Evolutionary conservation across 2,797 vertebrate genomes (phyloP).

Genomic region (Acanthurus leucopareius): DNA sequence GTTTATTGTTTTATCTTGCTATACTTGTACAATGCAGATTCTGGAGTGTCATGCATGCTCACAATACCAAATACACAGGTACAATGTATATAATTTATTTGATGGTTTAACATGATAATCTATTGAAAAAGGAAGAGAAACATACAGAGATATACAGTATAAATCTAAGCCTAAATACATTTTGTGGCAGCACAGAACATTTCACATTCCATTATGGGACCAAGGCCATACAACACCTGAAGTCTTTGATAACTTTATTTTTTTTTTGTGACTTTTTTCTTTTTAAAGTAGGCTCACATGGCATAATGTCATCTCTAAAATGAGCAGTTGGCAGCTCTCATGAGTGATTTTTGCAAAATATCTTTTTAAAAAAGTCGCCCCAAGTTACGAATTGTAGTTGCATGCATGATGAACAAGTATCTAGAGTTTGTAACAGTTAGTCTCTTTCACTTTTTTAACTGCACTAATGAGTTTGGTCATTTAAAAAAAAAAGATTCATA

Average conservation of each 20-base stretch:
- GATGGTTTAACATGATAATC: conserved; percentile 81
- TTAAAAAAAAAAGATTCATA: conserved; percentile 6
- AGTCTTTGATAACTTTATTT: conserved; percentile 64
- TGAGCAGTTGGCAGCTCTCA: conserved; percentile 68
- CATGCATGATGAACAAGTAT: conserved; percentile 77
- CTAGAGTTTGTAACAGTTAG: conserved; percentile 53
- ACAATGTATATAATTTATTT: conserved; percentile 83
- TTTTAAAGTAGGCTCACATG: conserved; percentile 72
- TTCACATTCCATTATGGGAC: conserved; percentile 85
- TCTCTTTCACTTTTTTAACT: conserved; percentile 34
- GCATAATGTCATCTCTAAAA: conserved; percentile 69
- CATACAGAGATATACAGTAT: conserved; percentile 82
- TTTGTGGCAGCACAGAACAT: conserved; percentile 87
- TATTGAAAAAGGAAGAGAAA: conserved; percentile 82
- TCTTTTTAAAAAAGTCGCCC: conserved; percentile 43
- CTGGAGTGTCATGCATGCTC: conserved; percentile 57
- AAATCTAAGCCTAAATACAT: conserved; percentile 86
- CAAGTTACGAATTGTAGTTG: conserved; percentile 64
- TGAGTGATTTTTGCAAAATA: conserved; percentile 59
- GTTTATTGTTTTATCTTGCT: conserved; percentile 9
- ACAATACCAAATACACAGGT: conserved; percentile 66
- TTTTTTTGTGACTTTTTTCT: conserved; percentile 25
- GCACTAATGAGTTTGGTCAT: conserved; percentile 33
- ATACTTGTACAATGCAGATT: conserved; percentile 30
- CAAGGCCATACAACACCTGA: conserved; percentile 82